Evolutionary conservation across 1,140 invertebrate genomes (phyloP), one percentile per base, ranked within the genome.

Genomic region (Pogonus chalceus): DNA sequence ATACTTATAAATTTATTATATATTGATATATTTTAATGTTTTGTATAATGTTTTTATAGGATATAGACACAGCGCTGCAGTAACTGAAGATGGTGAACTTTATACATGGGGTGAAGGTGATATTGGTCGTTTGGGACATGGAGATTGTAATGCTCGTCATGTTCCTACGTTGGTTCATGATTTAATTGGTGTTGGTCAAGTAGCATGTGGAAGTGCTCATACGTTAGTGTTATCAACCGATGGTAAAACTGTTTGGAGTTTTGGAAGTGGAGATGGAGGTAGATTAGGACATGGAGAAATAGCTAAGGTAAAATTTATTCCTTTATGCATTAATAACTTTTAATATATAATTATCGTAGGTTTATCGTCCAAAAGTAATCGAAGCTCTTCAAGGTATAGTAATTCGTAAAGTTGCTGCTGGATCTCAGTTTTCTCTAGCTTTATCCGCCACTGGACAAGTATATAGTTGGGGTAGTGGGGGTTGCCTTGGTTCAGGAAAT

Each of bases 91-190:
- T 57, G 78, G 78, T 2, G 66, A 72, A 54, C 62, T 81, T 21
- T 81, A 73, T 57, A 79, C 77, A 1, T 80, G 77, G 78, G 82
- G 82, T 4, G 77, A 82, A 62, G 81, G 82, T n/a, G 80, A 79
- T 63, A 76, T 78, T 62, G 82, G 82, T 7, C 66, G 77, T 50
- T 67, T 84, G 2, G 83, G 81, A 35, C 76, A 76, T 61, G 76
- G 76, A 14, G 76, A 79, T 60, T 73, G 66, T 53, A 73, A 69
- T 55, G 69, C 76, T 52, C 66, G 77, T 24, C 72, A 75, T 56
- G 64, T 75, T 12, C 82, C 83, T 0, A 80, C 77, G 2, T 59
- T 79, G 18, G 81, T 85, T 1, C 65, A 70, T 46, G 76, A 78
- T 53, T 65, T 84, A 23, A 72, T 68, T 52, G 73, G 75, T 23